Conservation (phyloP, 2,888 invertebrate genomes). For the Cinara cedri region DNA sequence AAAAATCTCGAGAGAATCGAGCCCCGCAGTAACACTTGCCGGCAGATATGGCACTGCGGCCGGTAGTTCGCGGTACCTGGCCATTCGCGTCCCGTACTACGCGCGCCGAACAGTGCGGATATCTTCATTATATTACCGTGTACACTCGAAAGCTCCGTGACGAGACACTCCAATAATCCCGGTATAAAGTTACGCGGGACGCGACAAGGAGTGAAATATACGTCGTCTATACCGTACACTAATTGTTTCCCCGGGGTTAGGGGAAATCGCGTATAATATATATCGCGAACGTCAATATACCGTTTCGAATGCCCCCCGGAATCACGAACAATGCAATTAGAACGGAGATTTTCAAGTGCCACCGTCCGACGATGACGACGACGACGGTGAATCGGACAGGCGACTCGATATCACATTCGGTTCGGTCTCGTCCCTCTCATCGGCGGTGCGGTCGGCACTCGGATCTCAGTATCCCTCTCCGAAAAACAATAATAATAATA, state of each 20-base stretch:
- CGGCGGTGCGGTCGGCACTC: background rate
- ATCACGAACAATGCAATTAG: constrained; percentile 54
- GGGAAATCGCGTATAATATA: constrained; percentile 2
- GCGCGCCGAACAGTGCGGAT: background rate
- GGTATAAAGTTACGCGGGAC: constrained; percentile 1
- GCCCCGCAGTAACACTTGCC: background rate
- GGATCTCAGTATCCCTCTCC: background rate
- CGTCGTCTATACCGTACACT: constrained; percentile 3
- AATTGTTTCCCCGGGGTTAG: constrained; percentile 48
- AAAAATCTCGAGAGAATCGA: constrained; percentile 2
- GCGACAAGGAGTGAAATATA: background rate
- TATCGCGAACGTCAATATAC: constrained; percentile 36
- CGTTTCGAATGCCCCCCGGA: constrained; percentile 39
- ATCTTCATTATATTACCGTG: constrained; percentile 20
- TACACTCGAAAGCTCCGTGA: constrained; percentile 3
- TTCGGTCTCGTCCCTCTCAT: background rate
- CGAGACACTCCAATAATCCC: constrained; percentile 37
- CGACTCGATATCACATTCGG: constrained; percentile 37
- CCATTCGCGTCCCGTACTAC: background rate
- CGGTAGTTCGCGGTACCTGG: no score
- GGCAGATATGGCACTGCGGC: no score
- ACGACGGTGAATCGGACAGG: constrained; percentile 40
- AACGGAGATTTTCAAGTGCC: constrained; percentile 41
- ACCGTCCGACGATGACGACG: constrained; percentile 3
- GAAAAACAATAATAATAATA: constrained; percentile 13